These are phyloP conservation scores for Polyergus mexicanus DNA, from an alignment of 1,140 invertebrate genomes.

Conservation along the genomic window DNA sequence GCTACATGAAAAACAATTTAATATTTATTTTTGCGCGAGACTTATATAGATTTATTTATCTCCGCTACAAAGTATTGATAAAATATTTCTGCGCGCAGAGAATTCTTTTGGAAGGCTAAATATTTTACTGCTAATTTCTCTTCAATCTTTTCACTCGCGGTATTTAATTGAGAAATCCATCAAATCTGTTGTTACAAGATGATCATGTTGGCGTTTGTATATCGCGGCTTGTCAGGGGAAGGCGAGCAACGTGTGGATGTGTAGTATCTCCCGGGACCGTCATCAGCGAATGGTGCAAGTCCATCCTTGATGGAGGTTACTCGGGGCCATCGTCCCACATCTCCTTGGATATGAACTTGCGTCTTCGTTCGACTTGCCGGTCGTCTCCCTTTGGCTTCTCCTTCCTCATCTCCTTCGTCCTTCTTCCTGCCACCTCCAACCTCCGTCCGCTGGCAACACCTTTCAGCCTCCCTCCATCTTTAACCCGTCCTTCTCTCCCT, in stretches of 20 bases:
- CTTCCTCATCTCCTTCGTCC: slow-evolving; percentile 76
- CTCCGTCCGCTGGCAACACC: slow-evolving; percentile 35
- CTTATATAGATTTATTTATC: no score
- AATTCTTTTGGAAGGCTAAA: neutral
- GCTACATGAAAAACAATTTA: neutral
- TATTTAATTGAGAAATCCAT: neutral
- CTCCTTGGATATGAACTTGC: slow-evolving; percentile 84
- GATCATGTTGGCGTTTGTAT: slow-evolving; percentile 66
- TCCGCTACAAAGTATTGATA: no score
- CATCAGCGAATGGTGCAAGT: slow-evolving; percentile 80
- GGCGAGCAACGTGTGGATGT: slow-evolving; percentile 62
- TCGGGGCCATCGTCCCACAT: slow-evolving; percentile 86
- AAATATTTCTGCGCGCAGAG: neutral
- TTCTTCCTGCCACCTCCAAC: slow-evolving; percentile 69
- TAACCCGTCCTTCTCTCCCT: slow-evolving; percentile 19
- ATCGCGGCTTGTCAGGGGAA: slow-evolving; percentile 30
- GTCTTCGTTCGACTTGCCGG: slow-evolving; percentile 81
- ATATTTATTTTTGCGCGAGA: neutral
- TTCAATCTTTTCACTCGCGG: neutral
- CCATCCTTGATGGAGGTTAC: slow-evolving; percentile 86
- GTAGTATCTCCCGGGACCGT: slow-evolving; percentile 64
- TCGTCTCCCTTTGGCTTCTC: slow-evolving; percentile 71
- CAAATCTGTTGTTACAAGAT: slow-evolving; percentile 58
- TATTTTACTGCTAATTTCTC: neutral
- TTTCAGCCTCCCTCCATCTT: slow-evolving; percentile 42